These are phyloP conservation scores for Plestiodon gilberti DNA, from an alignment of 2,113 vertebrate genomes.

Conservation along the genomic window DNA sequence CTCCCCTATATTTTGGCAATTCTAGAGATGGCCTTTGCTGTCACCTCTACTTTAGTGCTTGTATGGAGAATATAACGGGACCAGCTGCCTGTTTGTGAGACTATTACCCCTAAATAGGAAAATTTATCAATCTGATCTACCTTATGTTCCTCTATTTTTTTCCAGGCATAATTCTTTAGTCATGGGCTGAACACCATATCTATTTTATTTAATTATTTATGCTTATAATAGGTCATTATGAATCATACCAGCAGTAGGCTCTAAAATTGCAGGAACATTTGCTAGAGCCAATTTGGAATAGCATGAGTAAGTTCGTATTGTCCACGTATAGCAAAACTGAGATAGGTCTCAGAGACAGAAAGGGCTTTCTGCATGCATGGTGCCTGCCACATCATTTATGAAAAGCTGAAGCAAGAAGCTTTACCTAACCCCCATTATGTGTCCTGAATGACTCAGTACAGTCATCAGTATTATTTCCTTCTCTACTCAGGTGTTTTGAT, in stretches of 20 bases:
- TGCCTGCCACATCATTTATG: background rate
- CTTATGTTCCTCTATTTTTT: conserved; percentile 9
- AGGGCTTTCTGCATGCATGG: background rate
- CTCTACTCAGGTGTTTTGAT: background rate
- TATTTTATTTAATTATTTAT: too few relatives aligned
- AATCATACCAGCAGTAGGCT: background rate
- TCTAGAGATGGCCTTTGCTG: background rate
- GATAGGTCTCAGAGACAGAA: background rate
- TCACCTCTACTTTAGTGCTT: background rate
- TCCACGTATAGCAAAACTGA: background rate
- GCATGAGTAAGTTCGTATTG: background rate
- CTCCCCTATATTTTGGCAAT: background rate
- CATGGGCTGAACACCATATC: background rate
- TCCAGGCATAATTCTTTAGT: background rate
- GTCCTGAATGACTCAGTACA: background rate
- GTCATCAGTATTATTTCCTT: background rate
- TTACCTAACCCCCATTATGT: background rate
- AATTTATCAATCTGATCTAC: background rate
- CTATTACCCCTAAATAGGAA: background rate
- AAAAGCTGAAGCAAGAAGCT: background rate
- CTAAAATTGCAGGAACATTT: background rate
- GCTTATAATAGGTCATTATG: background rate
- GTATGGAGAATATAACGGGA: background rate
- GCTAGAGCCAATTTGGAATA: background rate
- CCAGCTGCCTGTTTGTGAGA: background rate